These are phyloP conservation scores for Xanthia icteritia DNA, from an alignment of 2,888 invertebrate genomes.

Conservation along the genomic window DNA sequence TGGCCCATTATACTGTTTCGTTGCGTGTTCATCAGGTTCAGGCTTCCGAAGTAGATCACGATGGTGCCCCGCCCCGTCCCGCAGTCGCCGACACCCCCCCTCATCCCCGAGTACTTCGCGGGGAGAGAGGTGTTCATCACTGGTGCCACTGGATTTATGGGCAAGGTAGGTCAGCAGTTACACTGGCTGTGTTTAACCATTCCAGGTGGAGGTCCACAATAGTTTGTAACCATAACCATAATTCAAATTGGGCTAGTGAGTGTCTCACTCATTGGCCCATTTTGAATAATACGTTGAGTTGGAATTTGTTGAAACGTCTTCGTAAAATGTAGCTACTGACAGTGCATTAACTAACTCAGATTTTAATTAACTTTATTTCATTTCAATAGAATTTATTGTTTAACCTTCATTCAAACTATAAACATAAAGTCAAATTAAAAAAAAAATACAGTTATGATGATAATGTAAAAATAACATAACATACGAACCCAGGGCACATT, in stretches of 20 bases:
- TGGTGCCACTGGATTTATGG: slow-evolving; percentile 95
- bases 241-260: background rate
- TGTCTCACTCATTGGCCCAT: background rate
- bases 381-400: background rate
- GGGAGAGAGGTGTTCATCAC: slow-evolving; percentile 93
- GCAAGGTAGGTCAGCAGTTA: slow-evolving; percentile 90
- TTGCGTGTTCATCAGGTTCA: background rate
- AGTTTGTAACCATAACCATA: too few relatives aligned
- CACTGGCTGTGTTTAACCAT: background rate
- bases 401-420: too few relatives aligned
- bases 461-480: background rate
- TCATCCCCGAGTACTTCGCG: slow-evolving; percentile 91
- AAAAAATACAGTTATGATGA: background rate
- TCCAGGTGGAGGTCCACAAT: too few relatives aligned
- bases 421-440: too few relatives aligned
- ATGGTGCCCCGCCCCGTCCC: slow-evolving; percentile 55
- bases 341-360: background rate
- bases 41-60: background rate
- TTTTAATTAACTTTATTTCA: too few relatives aligned
- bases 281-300: background rate
- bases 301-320: background rate
- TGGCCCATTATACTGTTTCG: background rate
- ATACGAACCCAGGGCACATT: background rate
- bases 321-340: background rate
- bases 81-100: slow-evolving; percentile 60